Evolutionary conservation across 2,113 vertebrate genomes (phyloP), one percentile per base, ranked within the genome.

Genomic region (Scomber colias): DNA sequence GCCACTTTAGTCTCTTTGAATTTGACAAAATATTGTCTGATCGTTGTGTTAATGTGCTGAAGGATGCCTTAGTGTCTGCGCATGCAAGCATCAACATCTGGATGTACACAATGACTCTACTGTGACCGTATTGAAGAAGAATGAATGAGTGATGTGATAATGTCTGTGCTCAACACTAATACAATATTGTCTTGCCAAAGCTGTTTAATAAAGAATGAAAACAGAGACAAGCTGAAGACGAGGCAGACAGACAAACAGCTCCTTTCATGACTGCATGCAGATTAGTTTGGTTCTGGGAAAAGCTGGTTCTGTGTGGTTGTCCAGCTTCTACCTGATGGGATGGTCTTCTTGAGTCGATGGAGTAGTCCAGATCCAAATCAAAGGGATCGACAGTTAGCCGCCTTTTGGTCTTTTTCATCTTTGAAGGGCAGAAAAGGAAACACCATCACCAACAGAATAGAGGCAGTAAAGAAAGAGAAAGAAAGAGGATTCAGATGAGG

Each of bases 321-420:
- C 65, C 40, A 24, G 24, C 15, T 21, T 75, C 46, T 92, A 95
- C 95, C 93, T 94, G 92, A 17, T 74, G 21, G 40, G 93, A 92
- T 1, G 65, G 92, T 63, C 87, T 78, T 7, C 90, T 87, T 30
- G 95, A 89, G 54, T 92, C 86, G 5, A 81, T 17, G 7, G 91
- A 89, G 72, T 95, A 93, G 5, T 97, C 96, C 60, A 94, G 86
- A 24, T 96, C 94, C 2, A 98, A 96, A 90, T 97, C 97, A 90
- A 94, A 69, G 12, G 94, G 95, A 1, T 95, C 95, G 61, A 98
- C 95, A 35, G 95, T 94, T 53, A 99, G 95, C 54, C 97, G 94
- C 45, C 96, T 95, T 90, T 96, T 97, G 83, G 93, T 94, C 95
- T 96, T 96, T 90, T 93, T 95, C 82, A 88, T 94, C 95, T 95